Base-by-base conservation (phyloP, 2,113 vertebrate genomes). In the Balaenoptera acutorostrata region DNA sequence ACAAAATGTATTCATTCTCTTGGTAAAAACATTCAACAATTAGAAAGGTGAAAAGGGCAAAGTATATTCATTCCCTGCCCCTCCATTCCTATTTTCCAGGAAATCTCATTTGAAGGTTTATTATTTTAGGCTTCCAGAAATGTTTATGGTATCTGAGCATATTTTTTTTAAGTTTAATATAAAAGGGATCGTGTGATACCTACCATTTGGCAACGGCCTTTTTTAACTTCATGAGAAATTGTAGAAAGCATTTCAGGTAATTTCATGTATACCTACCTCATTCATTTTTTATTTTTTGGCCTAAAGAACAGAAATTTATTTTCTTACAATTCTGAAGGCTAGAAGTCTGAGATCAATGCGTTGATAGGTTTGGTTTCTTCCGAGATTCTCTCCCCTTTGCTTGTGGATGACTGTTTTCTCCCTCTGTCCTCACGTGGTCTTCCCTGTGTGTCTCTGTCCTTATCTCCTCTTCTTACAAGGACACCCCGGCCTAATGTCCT, bases 231-330 rank as follows among this genome's bases (percentile, higher is more conserved):
- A 49, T 93, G 74, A 95, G 83, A 69, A 92, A 93, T 46, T 88
- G 46, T 93, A 46, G 89, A 92, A 96, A 91, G 91, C 33, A 66
- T 75, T n/a, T 57, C 82, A 93, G 97, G 88, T 96, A 97, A 97
- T 95, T 86, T 96, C 64, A 57, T 64, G 39, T 87, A 68, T 63
- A 78, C 61, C 25, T 80, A 66, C 95, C 59, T 96, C 77, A 91
- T 93, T 93, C 94, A 55, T 18, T 57, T 52, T 52, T 52, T 17
- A 18, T 52, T 52, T 52, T 52, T 52, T 52, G 52, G 52, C 52
- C 18, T 52, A 52, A 52, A 18, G 15, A 52, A 52, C 52, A 52
- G 52, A 52, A 52, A 52, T 52, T 52, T 52, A 18, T 52, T 52
- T 52, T 17, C 52, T 18, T 52, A 18, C 15, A 52, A 6, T 52